Base-by-base conservation (phyloP, 2,888 invertebrate genomes). In the Ophioninae sp. region DNA sequence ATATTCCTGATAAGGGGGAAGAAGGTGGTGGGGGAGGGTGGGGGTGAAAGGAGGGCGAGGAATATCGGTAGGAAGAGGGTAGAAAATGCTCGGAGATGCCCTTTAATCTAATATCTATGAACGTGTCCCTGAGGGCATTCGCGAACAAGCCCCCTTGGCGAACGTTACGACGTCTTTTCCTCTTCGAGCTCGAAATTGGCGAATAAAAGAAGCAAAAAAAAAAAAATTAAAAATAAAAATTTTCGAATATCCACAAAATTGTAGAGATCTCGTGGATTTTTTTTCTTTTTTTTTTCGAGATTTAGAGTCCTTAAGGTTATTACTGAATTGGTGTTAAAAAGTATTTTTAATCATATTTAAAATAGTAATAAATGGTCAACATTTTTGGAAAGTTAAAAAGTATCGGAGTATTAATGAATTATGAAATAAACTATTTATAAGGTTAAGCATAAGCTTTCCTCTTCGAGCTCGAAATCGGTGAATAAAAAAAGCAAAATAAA, bases 71-170 rank as follows among this genome's bases (percentile, higher is more conserved):
- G 75, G 30, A 65, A 44, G 73, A 72, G 58, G 75, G 72, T 44
- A 74, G 84, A 75, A 80, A 81, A 67, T 41, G 61, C 30, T 58
- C 41, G 13, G 65, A 76, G 65, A 67, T 75, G 75, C 75, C 80
- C 75, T 75, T 90, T 90, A 92, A 91, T 91, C 91, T 90, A 91
- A 92, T 91, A 90, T 90, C 88, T 89, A 89, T 71, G 79, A 81
- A 79, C 74, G 83, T 75, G 75, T 71, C 78, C 79, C 79, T 39
- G 71, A 67, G 72, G 84, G 81, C 72, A 81, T 76, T 74, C 56
- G 58, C 61, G 84, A 84, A 67, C 84, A 22, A 68, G 37, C 79
- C 79, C 37, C 72, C 30, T 6, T 30, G 41, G 51, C 63, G 63
- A 71, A 51, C 77, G 30, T 39, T 23, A 30, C 20, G 58, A 56